Evolutionary conservation across 2,888 invertebrate genomes (phyloP).

Genomic region (Eumerus sabulonum): DNA sequence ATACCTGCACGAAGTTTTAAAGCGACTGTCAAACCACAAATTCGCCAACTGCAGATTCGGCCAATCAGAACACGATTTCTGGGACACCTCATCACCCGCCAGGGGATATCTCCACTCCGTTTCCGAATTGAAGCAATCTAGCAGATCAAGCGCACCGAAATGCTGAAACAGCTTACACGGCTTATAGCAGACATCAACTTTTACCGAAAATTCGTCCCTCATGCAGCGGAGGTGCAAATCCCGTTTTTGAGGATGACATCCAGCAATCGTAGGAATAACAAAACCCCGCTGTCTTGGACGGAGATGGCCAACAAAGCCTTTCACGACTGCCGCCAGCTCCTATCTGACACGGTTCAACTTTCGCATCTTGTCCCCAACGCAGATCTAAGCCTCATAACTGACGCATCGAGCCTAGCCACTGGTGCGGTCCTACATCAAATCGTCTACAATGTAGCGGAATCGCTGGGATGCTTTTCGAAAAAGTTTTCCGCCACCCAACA

Average conservation of each 20-base stretch:
- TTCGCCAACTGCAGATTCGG: neutral
- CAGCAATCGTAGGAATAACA: slow-evolving; percentile 25
- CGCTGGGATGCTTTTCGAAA: neutral
- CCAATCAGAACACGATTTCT: neutral
- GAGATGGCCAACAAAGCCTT: slow-evolving; percentile 12
- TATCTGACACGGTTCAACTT: slow-evolving; percentile 11
- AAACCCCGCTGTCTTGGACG: slow-evolving; percentile 16
- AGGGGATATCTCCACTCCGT: neutral
- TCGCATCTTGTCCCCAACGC: slow-evolving; percentile 10
- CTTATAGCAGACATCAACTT: neutral
- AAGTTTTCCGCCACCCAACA: too few relatives aligned
- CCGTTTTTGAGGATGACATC: neutral
- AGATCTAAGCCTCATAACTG: too few relatives aligned
- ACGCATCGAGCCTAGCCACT: slow-evolving; percentile 14
- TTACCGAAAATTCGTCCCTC: neutral
- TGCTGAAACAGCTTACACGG: neutral
- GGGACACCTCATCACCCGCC: neutral
- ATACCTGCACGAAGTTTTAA: neutral
- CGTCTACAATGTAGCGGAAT: neutral
- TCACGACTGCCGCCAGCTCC: slow-evolving; percentile 4
- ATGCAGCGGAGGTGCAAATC: too few relatives aligned
- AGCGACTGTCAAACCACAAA: neutral
- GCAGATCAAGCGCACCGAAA: neutral
- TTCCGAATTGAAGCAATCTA: neutral
- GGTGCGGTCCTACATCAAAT: too few relatives aligned